A percentile compares a stretch with the other conserved stretches of the same genome.
These are phyloP conservation scores for Caenorhabditis macrosperma DNA, from an alignment of 2,888 invertebrate species.

Conservation along the genomic window DNA sequence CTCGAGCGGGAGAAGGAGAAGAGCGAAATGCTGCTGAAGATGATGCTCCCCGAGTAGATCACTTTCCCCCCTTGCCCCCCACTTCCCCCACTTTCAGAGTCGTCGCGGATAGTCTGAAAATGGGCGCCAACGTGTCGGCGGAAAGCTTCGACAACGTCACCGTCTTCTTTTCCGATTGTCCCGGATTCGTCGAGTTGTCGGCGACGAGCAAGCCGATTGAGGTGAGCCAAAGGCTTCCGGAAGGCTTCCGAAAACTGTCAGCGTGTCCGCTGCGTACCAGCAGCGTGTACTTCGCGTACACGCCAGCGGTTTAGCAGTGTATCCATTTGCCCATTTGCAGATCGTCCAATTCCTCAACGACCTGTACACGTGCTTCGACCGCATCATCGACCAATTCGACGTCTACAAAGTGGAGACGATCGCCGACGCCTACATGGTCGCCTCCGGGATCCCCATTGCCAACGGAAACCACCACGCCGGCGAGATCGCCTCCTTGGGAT, in stretches of 20 bases:
- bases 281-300: no score
- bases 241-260: no score
- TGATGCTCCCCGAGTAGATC: conserved; percentile 72
- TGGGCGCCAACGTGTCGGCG: conserved; percentile 61
- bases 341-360: conserved; percentile 72
- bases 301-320: no score
- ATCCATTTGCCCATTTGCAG: no score
- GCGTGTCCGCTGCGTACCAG: no score
- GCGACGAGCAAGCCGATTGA: conserved; percentile 61
- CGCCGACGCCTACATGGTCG: conserved; percentile 70
- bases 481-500: conserved; percentile 72
- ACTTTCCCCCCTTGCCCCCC: no score
- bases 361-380: conserved; percentile 68
- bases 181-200: conserved; percentile 65
- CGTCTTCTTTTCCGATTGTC: conserved; percentile 69
- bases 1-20: conserved; percentile 96
- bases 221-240: conserved; percentile 23
- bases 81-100: conserved; percentile 58
- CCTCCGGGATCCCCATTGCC: conserved; percentile 64
- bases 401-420: conserved; percentile 74
- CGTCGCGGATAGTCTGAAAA: conserved; percentile 65
- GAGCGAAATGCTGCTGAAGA: conserved; percentile 85
- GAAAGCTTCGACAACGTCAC: conserved; percentile 64
- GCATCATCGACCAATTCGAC: conserved; percentile 67
- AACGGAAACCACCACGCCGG: conserved; percentile 70